Conservation (phyloP, 2,888 invertebrate genomes). For the Melikaiella ostensackeni region DNA sequence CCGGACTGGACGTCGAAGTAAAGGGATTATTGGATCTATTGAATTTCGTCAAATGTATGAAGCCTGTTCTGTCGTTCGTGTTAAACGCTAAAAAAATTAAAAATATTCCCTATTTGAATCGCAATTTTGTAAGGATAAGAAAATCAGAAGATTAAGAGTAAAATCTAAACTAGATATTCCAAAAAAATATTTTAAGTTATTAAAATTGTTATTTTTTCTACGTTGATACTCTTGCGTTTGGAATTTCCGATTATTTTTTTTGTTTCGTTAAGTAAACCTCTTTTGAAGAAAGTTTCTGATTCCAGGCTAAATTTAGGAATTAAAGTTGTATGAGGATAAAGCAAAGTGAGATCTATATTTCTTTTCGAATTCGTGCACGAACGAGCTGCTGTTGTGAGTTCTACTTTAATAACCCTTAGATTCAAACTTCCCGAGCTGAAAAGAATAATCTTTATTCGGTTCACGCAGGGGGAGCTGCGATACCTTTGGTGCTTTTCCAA, state of each 20-base stretch:
- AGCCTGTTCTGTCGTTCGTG: neutral
- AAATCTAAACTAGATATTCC: too few relatives aligned
- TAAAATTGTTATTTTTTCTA: too few relatives aligned
- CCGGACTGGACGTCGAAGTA: neutral
- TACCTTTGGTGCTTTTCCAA: conserved; percentile 26
- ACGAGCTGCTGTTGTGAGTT: neutral
- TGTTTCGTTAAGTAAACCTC: too few relatives aligned
- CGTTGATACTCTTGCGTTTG: too few relatives aligned
- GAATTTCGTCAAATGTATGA: neutral
- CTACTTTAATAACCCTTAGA: conserved; percentile 36
- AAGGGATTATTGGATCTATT: conserved; percentile 26
- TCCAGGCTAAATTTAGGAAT: neutral
- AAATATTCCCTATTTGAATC: neutral
- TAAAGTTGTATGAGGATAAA: neutral
- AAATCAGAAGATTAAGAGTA: neutral
- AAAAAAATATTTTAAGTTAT: neutral
- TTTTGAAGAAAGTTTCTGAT: neutral
- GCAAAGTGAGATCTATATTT: neutral
- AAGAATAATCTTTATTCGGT: conserved; percentile 38
- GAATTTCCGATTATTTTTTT: too few relatives aligned
- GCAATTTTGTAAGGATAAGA: neutral
- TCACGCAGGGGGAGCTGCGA: conserved; percentile 25
- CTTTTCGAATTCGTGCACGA: conserved; percentile 7
- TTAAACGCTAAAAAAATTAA: neutral
- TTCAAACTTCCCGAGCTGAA: conserved; percentile 20